Evolutionary conservation across 2,797 vertebrate genomes (phyloP).

Genomic region (Sebastes iracundus): DNA sequence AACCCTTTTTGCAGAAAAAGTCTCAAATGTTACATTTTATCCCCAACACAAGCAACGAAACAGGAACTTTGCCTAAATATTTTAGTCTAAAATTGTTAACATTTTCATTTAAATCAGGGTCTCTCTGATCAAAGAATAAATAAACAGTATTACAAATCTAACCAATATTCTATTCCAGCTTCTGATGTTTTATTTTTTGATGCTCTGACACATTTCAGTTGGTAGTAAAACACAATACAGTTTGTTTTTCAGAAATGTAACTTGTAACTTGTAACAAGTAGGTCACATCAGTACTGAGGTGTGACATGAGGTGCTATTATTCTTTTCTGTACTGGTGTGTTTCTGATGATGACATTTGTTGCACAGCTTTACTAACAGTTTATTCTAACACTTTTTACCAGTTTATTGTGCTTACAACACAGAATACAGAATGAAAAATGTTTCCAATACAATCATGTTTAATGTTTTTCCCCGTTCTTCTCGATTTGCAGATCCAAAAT

Average conservation of each 20-base stretch:
- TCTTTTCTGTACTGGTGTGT: background rate
- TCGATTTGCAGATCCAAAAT: conserved; percentile 91
- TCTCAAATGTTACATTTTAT: background rate
- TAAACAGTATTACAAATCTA: background rate
- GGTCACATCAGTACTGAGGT: background rate
- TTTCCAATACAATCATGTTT: background rate
- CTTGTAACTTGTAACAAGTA: background rate
- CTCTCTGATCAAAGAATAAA: background rate
- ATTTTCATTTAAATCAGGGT: background rate
- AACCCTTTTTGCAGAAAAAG: background rate
- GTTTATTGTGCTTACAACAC: background rate
- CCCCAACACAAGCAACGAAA: background rate
- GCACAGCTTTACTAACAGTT: background rate
- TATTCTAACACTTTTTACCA: background rate
- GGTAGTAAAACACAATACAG: background rate
- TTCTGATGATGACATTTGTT: background rate
- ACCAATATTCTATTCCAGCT: background rate
- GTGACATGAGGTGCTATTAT: background rate
- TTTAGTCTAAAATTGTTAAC: background rate
- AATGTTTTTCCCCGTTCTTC: background rate
- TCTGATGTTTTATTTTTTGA: background rate
- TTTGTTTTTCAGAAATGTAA: background rate
- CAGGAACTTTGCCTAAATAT: background rate
- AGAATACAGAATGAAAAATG: background rate
- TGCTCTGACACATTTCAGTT: background rate